phyloP scores from a whole-genome alignment of 2,888 invertebrate genomes.

The Cantharis lateralis region DNA sequence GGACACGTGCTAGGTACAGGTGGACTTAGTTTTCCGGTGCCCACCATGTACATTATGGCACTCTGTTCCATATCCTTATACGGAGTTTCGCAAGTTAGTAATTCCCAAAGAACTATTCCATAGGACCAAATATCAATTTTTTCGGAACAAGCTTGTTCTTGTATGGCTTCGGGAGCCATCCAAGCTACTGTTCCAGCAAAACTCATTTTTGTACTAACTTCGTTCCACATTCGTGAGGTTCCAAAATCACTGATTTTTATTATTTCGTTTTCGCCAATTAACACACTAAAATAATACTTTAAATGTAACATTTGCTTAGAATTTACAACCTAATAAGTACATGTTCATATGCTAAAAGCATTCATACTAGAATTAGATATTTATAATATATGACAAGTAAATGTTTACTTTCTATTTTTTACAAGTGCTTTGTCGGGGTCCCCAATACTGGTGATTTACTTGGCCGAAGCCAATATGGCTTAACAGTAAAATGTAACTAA shows the following conservation, averaged over 20 bases:
- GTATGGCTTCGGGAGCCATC: conserved; percentile 99
- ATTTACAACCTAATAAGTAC: background rate
- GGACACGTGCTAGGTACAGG: conserved; percentile 93
- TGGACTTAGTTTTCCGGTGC: conserved; percentile 87
- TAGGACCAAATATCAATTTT: conserved; percentile 99
- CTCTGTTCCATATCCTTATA: conserved; percentile 94
- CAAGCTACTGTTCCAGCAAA: conserved; percentile 98
- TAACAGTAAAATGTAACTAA: too few relatives aligned
- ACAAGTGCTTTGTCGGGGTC: too few relatives aligned
- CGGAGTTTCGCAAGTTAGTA: conserved; percentile 91
- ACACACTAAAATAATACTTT: conserved; percentile 65
- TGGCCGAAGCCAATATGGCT: too few relatives aligned
- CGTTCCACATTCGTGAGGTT: conserved; percentile 92
- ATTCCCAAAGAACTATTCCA: conserved; percentile 97
- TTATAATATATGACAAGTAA: too few relatives aligned
- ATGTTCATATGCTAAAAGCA: too few relatives aligned
- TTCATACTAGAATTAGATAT: too few relatives aligned
- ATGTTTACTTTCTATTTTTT: too few relatives aligned
- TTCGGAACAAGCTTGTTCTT: conserved; percentile 95
- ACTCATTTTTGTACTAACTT: conserved; percentile 94
- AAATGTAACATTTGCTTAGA: background rate
- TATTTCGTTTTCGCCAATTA: conserved; percentile 70
- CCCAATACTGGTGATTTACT: too few relatives aligned
- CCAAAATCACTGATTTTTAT: conserved; percentile 99
- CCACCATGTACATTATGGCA: conserved; percentile 98